Evolutionary conservation across 2,888 invertebrate species (phyloP).

Genomic region (Pyrochroa serraticornis): DNA sequence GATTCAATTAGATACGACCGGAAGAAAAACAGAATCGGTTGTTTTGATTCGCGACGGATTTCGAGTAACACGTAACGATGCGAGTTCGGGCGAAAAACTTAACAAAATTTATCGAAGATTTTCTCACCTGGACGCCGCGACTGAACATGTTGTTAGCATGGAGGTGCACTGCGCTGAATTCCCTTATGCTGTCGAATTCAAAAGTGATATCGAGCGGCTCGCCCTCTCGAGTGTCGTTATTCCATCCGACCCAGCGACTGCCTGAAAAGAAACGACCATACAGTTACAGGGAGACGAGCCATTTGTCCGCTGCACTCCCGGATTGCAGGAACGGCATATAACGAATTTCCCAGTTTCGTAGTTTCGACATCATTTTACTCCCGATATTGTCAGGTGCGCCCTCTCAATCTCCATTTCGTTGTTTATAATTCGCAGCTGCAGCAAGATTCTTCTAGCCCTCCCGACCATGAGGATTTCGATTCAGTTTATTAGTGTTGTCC

Average conservation of each 20-base stretch:
- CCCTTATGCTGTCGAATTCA: constrained; percentile 77
- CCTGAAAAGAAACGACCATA: constrained; percentile 56
- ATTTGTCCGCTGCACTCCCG: constrained; percentile 6
- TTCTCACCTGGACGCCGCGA: constrained; percentile 75
- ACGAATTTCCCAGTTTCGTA: too few relatives aligned
- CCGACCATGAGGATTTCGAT: too few relatives aligned
- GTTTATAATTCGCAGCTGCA: too few relatives aligned
- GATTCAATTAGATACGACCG: constrained; percentile 9
- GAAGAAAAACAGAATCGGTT: constrained; percentile 11
- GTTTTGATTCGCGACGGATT: neutral
- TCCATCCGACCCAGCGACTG: constrained; percentile 88
- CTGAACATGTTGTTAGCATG: constrained; percentile 82
- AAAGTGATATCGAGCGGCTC: constrained; percentile 77
- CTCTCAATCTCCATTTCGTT: too few relatives aligned
- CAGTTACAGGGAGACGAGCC: constrained; percentile 16
- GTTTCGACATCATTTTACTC: too few relatives aligned
- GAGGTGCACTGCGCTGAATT: constrained; percentile 75
- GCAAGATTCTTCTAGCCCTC: too few relatives aligned
- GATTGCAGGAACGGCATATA: neutral
- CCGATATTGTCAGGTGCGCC: too few relatives aligned
- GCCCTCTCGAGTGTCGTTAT: constrained; percentile 64
- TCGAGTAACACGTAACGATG: too few relatives aligned
- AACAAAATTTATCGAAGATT: neutral
- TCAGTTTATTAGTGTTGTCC: too few relatives aligned
- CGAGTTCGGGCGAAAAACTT: too few relatives aligned